Evolutionary conservation across 2,797 vertebrate genomes (phyloP).

Genomic region (Galago senegalensis): DNA sequence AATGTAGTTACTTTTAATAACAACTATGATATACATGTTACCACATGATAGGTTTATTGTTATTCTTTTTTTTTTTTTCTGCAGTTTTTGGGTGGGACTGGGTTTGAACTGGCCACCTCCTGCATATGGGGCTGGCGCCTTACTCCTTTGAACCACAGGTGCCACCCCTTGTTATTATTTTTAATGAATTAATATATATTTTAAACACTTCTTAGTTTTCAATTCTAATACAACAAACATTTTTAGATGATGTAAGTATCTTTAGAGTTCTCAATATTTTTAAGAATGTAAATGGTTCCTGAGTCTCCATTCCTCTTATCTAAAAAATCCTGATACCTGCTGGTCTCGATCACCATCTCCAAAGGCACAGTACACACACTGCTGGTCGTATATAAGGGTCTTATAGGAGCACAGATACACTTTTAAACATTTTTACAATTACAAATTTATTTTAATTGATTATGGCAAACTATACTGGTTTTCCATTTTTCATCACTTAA

Average conservation of each 20-base stretch:
- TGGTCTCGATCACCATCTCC: not conserved
- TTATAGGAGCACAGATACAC: not conserved
- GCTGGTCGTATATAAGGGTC: not conserved
- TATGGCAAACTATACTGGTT: not conserved
- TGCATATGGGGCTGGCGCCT: too few species aligned
- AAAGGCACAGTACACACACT: not conserved
- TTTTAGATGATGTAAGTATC: not conserved
- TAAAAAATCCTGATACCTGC: not conserved
- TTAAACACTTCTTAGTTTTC: not conserved
- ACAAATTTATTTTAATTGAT: constrained; percentile 9
- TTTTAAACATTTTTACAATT: not conserved
- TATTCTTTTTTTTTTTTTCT: not conserved
- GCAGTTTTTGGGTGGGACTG: too few species aligned
- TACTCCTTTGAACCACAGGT: too few species aligned
- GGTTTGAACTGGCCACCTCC: too few species aligned
- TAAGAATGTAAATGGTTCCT: not conserved
- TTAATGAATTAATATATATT: constrained; percentile 49
- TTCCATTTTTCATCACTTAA: constrained; percentile 46
- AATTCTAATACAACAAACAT: not conserved
- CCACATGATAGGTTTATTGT: not conserved
- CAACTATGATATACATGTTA: constrained; percentile 14
- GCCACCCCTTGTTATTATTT: not conserved
- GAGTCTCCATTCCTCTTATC: not conserved
- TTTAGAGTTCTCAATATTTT: constrained; percentile 1
- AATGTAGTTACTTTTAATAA: constrained; percentile 5